Evolutionary conservation across 1,140 invertebrate genomes (phyloP).

Genomic region (Hydropsyche tenuis): DNA sequence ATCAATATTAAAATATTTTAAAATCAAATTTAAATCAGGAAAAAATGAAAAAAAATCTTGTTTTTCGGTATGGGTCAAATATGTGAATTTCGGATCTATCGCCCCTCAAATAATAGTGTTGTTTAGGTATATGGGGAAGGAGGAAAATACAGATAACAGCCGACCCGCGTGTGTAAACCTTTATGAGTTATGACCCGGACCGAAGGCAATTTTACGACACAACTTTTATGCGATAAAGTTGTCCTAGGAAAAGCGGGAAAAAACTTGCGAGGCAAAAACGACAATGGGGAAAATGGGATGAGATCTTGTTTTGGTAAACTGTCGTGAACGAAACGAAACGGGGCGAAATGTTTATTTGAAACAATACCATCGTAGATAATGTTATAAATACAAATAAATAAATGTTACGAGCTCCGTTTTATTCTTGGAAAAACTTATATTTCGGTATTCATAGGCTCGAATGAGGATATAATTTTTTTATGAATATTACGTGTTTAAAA

Average conservation of each 20-base stretch:
- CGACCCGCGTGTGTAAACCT: neutral
- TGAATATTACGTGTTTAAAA: too few relatives aligned
- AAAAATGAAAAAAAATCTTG: too few relatives aligned
- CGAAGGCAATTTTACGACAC: constrained; percentile 7
- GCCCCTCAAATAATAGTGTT: neutral
- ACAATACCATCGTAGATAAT: too few relatives aligned
- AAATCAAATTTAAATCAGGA: too few relatives aligned
- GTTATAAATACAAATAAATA: too few relatives aligned
- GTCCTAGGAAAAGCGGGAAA: neutral
- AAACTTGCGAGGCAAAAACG: neutral
- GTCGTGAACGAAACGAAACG: neutral
- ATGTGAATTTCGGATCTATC: neutral
- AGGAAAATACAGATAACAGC: neutral
- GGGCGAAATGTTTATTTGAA: too few relatives aligned
- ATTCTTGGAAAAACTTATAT: too few relatives aligned
- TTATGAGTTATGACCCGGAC: constrained; percentile 4
- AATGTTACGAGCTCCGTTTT: too few relatives aligned
- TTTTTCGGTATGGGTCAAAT: too few relatives aligned
- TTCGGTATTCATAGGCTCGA: too few relatives aligned
- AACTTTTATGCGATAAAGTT: constrained; percentile 18
- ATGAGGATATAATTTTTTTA: too few relatives aligned
- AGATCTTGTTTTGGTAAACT: constrained; percentile 4
- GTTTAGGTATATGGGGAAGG: neutral
- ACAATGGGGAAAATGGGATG: neutral
- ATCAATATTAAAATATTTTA: too few relatives aligned